A percentile compares a stretch with the other conserved stretches of the same genome.
These are phyloP conservation scores for Ecdyonurus torrentis DNA, from an alignment of 2,888 invertebrate species.

Conservation along the genomic window DNA sequence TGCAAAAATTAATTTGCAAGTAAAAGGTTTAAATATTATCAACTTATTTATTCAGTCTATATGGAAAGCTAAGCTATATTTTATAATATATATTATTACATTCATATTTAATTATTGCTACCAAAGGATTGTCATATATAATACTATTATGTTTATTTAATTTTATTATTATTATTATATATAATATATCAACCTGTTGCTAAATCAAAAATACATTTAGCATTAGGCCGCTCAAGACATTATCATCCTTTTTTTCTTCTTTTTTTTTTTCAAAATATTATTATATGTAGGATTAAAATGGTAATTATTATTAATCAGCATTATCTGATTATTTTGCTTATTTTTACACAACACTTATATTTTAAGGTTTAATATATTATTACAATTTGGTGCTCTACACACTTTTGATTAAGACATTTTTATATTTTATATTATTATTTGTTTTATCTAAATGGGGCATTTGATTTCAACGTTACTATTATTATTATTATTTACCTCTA, in stretches of 20 bases:
- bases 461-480: too few relatives aligned
- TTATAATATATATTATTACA: background rate
- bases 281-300: background rate
- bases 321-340: background rate
- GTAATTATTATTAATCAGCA: background rate
- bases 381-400: background rate
- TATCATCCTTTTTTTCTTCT: too few relatives aligned
- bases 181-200: background rate
- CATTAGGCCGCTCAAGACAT: background rate
- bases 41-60: too few relatives aligned
- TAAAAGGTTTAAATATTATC: too few relatives aligned
- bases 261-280: background rate
- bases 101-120: background rate
- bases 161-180: background rate
- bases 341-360: background rate
- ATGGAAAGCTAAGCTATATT: too few relatives aligned
- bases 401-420: background rate
- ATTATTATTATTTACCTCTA: too few relatives aligned
- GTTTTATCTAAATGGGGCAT: background rate
- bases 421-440: too few relatives aligned
- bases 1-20: background rate
- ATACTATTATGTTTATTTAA: too few relatives aligned
- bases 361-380: too few relatives aligned
- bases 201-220: background rate
- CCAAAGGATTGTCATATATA: background rate